A percentile compares a stretch with the other conserved stretches of the same genome.
Conservation (phyloP, 2,113 vertebrate genomes). For the Rafetus swinhoei region DNA sequence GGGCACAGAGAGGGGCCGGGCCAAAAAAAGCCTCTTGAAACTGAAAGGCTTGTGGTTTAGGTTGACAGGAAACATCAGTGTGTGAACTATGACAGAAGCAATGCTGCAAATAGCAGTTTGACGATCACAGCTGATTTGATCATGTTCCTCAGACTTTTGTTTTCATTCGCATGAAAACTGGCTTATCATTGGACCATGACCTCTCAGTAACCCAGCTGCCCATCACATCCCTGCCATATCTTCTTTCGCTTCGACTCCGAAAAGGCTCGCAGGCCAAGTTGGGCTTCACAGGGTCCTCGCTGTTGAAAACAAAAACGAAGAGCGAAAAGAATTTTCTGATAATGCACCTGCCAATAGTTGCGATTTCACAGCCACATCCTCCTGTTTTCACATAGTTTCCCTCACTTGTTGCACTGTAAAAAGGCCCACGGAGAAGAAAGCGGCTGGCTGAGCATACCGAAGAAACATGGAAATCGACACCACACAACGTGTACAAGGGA, state of each 20-base stretch:
- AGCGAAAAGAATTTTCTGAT: background rate
- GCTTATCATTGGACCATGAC: background rate
- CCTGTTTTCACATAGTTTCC: background rate
- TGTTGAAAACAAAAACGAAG: background rate
- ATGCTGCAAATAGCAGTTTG: background rate
- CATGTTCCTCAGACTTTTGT: background rate
- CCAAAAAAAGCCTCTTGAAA: background rate
- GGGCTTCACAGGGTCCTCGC: background rate
- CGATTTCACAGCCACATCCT: background rate
- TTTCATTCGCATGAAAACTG: background rate
- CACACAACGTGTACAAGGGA: background rate
- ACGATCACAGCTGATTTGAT: background rate
- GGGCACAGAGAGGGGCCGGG: background rate
- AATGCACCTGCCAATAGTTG: background rate
- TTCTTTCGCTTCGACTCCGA: background rate
- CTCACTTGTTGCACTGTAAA: background rate
- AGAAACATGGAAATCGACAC: background rate
- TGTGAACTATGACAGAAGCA: background rate
- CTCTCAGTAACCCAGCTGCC: background rate
- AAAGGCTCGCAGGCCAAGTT: background rate
- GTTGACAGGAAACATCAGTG: background rate
- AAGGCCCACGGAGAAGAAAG: background rate
- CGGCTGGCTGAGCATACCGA: background rate
- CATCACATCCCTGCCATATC: background rate
- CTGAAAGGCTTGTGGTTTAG: background rate